A percentile compares a stretch with the other conserved stretches of the same genome.
phyloP scores from a whole-genome alignment of 2,888 invertebrate genomes.

The Erannis defoliaria region DNA sequence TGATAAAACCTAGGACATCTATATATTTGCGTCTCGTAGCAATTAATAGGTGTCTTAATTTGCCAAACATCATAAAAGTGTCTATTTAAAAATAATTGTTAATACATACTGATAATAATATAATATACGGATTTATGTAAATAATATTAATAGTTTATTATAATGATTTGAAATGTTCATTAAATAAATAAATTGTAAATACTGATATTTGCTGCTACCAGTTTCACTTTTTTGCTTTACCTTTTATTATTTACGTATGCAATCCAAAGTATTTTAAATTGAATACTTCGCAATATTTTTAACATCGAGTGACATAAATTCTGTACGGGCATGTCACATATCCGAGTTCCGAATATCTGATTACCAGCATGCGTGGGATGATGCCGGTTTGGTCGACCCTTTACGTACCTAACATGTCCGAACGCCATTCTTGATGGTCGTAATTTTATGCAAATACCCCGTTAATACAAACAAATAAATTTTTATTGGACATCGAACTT shows the following conservation, averaged over 20 bases:
- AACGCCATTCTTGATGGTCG: constrained; percentile 56
- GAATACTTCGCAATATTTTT: constrained; percentile 49
- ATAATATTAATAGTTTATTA: too few species aligned
- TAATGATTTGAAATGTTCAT: too few species aligned
- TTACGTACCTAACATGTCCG: constrained; percentile 52
- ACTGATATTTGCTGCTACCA: not conserved
- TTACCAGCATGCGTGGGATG: constrained; percentile 60
- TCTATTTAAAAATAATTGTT: too few species aligned
- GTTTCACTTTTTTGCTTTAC: constrained; percentile 5
- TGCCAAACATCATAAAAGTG: too few species aligned
- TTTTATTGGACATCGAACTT: not conserved
- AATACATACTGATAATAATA: too few species aligned
- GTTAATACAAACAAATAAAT: constrained; percentile 34
- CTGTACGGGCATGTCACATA: constrained; percentile 50
- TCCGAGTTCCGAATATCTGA: constrained; percentile 63
- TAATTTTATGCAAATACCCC: constrained; percentile 65
- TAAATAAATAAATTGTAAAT: too few species aligned
- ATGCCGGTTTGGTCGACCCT: constrained; percentile 52
- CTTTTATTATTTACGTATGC: constrained; percentile 20
- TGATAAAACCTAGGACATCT: too few species aligned
- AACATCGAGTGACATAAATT: constrained; percentile 58
- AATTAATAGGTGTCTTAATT: too few species aligned
- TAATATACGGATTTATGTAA: too few species aligned
- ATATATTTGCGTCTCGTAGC: too few species aligned
- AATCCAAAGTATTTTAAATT: constrained; percentile 43